Evolutionary conservation across 2,797 vertebrate genomes (phyloP).

Genomic region (Tamandua tetradactyla): DNA sequence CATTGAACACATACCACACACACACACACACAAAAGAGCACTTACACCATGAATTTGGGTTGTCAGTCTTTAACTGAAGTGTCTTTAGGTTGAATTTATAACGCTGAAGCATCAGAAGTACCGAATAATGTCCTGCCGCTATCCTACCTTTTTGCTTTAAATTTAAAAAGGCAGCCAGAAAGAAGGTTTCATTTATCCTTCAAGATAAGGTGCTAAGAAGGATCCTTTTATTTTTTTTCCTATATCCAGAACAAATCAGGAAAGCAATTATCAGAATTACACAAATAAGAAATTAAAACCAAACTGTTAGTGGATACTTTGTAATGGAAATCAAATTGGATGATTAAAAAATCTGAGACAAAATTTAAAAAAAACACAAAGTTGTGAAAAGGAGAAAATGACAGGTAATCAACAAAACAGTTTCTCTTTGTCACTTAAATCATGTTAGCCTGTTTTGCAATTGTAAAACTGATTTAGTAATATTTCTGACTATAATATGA

Average conservation of each 20-base stretch:
- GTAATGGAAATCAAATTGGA: not conserved
- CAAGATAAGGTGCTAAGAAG: constrained; percentile 49
- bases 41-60: constrained; percentile 21
- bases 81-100: constrained; percentile 45
- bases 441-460: not conserved
- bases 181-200: constrained; percentile 37
- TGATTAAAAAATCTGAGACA: not conserved
- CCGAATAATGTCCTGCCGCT: constrained; percentile 32
- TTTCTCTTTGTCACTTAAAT: not conserved
- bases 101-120: constrained; percentile 60
- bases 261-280: constrained; percentile 6
- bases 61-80: constrained; percentile 63
- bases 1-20: constrained; percentile 15
- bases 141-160: constrained; percentile 25
- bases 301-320: not conserved
- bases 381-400: not conserved
- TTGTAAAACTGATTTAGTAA: not conserved
- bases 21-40: too few relatives aligned
- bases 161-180: constrained; percentile 41
- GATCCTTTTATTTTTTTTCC: not conserved
- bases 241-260: not conserved
- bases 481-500: not conserved
- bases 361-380: not conserved
- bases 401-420: not conserved
- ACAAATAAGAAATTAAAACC: not conserved